phyloP scores from a whole-genome alignment of 2,113 vertebrate genomes.

The Hassar affinis region DNA sequence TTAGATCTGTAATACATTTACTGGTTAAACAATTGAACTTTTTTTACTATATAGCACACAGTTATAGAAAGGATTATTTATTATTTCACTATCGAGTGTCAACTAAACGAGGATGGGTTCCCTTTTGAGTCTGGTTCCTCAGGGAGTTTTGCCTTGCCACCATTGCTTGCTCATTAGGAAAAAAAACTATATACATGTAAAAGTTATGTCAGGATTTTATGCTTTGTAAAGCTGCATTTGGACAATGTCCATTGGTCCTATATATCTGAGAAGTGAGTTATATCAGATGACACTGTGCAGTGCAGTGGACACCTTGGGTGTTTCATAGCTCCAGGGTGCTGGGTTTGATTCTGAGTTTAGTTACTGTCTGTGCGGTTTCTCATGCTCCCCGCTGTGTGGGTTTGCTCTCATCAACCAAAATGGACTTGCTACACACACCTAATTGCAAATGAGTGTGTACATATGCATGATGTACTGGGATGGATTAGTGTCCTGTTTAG shows the following conservation, averaged over 20 bases:
- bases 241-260: not conserved
- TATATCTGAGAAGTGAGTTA: not conserved
- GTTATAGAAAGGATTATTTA: too few species aligned
- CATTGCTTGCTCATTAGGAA: too few species aligned
- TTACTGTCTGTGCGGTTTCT: not conserved
- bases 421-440: not conserved
- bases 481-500: not conserved
- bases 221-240: too few species aligned
- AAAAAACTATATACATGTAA: too few species aligned
- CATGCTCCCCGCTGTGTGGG: not conserved
- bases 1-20: too few species aligned
- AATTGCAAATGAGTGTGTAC: not conserved
- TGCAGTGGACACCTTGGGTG: not conserved
- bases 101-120: too few species aligned
- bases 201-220: too few species aligned
- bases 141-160: too few species aligned
- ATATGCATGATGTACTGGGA: not conserved
- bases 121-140: too few species aligned
- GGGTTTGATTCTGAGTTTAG: not conserved
- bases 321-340: not conserved
- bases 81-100: too few species aligned
- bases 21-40: too few species aligned
- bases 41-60: too few species aligned
- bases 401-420: not conserved
- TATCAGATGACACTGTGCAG: not conserved